Conservation (phyloP, 2,113 vertebrate genomes). For the Gracilinanus agilis region DNA sequence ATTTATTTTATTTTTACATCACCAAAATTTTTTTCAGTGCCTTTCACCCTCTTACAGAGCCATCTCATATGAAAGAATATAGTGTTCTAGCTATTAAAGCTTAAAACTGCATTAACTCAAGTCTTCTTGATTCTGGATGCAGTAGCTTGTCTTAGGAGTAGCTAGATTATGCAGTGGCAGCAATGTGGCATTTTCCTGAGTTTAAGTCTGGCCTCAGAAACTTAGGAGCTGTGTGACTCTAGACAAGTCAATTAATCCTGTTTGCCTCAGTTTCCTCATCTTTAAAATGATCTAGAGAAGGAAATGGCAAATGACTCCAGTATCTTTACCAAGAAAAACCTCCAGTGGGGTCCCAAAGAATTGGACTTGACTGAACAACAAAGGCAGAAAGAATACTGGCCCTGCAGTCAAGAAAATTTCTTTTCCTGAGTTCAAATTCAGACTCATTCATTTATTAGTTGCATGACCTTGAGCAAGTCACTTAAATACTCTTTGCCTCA, state of each 20-base stretch:
- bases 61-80: neutral
- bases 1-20: neutral
- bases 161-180: neutral
- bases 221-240: slow-evolving; percentile 20
- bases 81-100: neutral
- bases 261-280: slow-evolving; percentile 35
- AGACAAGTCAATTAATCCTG: neutral
- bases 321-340: too few species aligned
- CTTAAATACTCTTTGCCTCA: slow-evolving; percentile 24
- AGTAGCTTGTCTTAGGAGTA: neutral
- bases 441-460: neutral
- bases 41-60: neutral
- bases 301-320: too few species aligned
- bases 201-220: neutral
- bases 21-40: neutral
- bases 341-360: too few species aligned
- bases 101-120: neutral
- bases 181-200: neutral
- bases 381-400: too few species aligned
- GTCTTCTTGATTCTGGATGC: neutral
- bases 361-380: too few species aligned
- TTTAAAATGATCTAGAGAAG: neutral
- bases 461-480: neutral
- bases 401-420: too few species aligned
- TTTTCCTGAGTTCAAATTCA: neutral